Evolutionary conservation across 1,140 invertebrate species (phyloP).

Genomic region (Phymorhynchus buccinoides): DNA sequence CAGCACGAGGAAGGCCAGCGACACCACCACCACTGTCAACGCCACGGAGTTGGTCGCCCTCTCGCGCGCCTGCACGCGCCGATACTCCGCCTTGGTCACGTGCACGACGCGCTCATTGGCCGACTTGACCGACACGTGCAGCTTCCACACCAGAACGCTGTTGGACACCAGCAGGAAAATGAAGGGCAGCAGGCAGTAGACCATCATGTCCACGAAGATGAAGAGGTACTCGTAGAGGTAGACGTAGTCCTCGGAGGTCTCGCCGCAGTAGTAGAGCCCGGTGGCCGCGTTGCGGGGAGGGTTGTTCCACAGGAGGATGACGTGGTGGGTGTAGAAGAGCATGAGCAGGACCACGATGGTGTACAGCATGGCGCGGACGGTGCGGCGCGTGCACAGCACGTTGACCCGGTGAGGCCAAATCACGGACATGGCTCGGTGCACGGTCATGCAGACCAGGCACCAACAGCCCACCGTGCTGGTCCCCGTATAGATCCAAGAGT

Average conservation of each 20-base stretch:
- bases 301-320: no score
- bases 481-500: not conserved
- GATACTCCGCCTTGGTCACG: not conserved
- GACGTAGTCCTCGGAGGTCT: not conserved
- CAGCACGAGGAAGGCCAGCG: not conserved
- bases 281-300: not conserved
- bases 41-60: not conserved
- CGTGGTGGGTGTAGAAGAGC: not conserved
- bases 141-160: not conserved
- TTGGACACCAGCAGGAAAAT: not conserved
- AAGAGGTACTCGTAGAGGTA: not conserved
- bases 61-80: not conserved
- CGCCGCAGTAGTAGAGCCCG: not conserved
- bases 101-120: not conserved
- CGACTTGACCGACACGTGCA: not conserved
- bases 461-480: not conserved
- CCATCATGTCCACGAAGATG: not conserved
- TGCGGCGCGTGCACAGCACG: not conserved
- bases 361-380: not conserved
- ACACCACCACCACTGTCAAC: not conserved
- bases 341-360: not conserved
- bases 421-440: slow-evolving; percentile 7
- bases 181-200: not conserved
- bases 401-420: not conserved
- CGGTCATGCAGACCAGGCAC: not conserved